Conservation (phyloP, 2,797 vertebrate species). For the Buphagus erythrorhynchus region DNA sequence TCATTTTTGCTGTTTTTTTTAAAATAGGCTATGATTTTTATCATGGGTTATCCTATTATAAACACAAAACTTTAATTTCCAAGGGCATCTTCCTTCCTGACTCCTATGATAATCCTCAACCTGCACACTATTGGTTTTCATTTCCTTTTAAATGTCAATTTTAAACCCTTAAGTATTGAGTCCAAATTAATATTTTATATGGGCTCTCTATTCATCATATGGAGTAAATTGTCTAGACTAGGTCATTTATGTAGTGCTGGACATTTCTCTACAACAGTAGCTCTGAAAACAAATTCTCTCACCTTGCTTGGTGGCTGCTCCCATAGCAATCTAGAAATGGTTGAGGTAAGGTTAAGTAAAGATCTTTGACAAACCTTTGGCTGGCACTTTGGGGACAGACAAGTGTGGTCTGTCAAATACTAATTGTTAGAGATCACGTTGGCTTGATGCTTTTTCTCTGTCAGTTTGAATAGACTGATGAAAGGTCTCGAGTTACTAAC, state of each 20-base stretch:
- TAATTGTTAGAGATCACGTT: background rate
- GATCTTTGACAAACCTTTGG: background rate
- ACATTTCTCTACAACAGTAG: background rate
- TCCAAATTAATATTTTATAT: constrained; percentile 64
- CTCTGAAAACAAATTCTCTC: background rate
- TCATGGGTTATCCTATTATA: constrained; percentile 52
- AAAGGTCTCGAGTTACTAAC: background rate
- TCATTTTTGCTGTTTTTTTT: constrained; percentile 51
- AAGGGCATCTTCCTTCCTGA: constrained; percentile 28
- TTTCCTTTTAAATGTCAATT: constrained; percentile 74
- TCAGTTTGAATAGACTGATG: background rate
- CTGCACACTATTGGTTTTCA: constrained; percentile 64
- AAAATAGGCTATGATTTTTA: constrained; percentile 56
- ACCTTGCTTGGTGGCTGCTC: background rate
- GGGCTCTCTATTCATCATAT: constrained; percentile 38
- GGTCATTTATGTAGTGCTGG: background rate
- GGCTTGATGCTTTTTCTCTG: background rate
- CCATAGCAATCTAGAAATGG: background rate
- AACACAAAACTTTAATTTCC: constrained; percentile 73
- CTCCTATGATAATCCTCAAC: constrained; percentile 55
- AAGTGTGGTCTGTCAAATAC: background rate
- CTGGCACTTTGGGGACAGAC: background rate
- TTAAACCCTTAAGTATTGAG: constrained; percentile 71
- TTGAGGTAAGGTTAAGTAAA: background rate
- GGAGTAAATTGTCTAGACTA: constrained; percentile 41